A percentile compares a stretch with the other conserved stretches of the same genome.
Evolutionary conservation across 2,113 vertebrate species (phyloP).

Genomic region (Pipa parva): DNA sequence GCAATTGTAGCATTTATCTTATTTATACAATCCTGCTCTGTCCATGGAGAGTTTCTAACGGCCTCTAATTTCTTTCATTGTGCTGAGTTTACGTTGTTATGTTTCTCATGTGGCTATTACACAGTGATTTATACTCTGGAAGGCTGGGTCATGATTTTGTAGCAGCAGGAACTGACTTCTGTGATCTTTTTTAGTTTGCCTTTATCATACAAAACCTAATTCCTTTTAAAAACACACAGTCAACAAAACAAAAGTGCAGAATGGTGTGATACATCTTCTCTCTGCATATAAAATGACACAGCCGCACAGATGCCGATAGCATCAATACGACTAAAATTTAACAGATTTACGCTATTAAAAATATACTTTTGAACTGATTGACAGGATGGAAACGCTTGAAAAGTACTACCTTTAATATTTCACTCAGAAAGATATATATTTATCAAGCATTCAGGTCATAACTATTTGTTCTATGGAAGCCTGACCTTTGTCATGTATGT

Average conservation of each 20-base stretch:
- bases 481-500: no score
- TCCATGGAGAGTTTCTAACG: slow-evolving; percentile 21
- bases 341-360: no score
- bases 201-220: slow-evolving; percentile 1
- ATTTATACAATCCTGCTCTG: neutral
- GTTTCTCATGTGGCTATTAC: slow-evolving; percentile 29
- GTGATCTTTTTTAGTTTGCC: neutral
- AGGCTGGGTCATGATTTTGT: slow-evolving; percentile 12
- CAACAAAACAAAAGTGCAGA: slow-evolving; percentile 21
- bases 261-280: slow-evolving; percentile 21
- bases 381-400: no score
- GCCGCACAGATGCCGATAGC: neutral
- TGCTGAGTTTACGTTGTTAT: slow-evolving; percentile 24
- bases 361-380: no score
- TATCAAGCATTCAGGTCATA: no score
- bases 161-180: slow-evolving; percentile 9
- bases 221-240: slow-evolving; percentile 12
- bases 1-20: slow-evolving; percentile 22
- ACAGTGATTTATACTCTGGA: slow-evolving; percentile 25
- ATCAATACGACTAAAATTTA: slow-evolving; percentile 5
- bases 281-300: neutral
- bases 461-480: no score
- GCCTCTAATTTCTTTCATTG: slow-evolving; percentile 9
- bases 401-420: no score
- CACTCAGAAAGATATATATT: no score